Evolutionary conservation across 2,113 vertebrate genomes (phyloP), one percentile per base, ranked within the genome.

Genomic region (Salvelinus sp.): DNA sequence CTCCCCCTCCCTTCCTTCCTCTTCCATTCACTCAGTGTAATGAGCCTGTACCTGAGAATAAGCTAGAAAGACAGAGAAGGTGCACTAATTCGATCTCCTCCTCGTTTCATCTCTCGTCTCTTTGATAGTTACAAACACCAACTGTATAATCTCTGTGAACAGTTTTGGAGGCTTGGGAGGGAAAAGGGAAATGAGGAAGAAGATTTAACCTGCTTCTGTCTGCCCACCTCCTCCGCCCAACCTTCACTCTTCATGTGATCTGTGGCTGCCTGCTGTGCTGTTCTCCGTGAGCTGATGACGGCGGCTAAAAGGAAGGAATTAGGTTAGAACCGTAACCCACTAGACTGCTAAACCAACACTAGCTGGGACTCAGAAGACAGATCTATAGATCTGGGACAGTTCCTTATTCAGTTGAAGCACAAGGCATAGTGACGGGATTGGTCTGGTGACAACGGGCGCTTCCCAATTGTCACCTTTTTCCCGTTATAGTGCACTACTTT

Each of bases 41-140:
- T 81, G 79, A 82, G 73, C 66, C 71, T 79, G 76, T 70, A 79
- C 67, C 76, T 83, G 74, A 79, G 70, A 73, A n/a, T 73, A 67
- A 64, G 78, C n/a, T 72, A 72, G n/a, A 79, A 77, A 72, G 50
- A 75, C 23, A 33, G 67, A 22, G 70, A 20, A 76, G 38, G 10
- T 57, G 22, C 70, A 80, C 76, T 77, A 9, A 38, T 83, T 82
- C 81, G 78, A 86, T 85, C 81, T 83, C 68, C 44, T 30, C 50
- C 58, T 50, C 50, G 60, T 72, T 76, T 73, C 74, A 76, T 76
- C 74, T 81, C 27, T 25, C 28, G 0, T 13, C 77, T 77, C 62
- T 74, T 77, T 87, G 82, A 82, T 77, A 75, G 77, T 47, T 74
- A 75, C 78, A 79, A 88, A 87, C 80, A 83, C 23, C 65, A 25